phyloP scores from a whole-genome alignment of 1,140 invertebrate species.

The Leptoteleia sp. region DNA sequence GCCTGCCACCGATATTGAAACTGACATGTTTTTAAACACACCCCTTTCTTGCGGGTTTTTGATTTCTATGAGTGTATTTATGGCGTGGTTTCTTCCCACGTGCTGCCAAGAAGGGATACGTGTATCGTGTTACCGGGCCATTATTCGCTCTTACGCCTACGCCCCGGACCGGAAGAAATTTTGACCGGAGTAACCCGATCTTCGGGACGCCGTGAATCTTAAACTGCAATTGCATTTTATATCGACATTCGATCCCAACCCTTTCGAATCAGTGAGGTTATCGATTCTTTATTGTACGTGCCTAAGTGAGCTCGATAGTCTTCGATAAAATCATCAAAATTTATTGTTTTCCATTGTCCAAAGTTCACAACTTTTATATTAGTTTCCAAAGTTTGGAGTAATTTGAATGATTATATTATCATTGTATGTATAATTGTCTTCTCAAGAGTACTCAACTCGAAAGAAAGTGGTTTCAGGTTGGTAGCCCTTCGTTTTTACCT shows the following conservation, averaged over 20 bases:
- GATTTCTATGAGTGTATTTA: conserved; percentile 79
- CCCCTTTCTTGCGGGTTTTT: conserved; percentile 76
- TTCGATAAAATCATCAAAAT: too few relatives aligned
- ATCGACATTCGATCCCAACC: conserved; percentile 24
- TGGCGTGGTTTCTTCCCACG: conserved; percentile 77
- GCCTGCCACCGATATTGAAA: conserved; percentile 76
- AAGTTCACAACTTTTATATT: too few relatives aligned
- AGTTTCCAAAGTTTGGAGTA: too few relatives aligned
- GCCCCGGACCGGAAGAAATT: conserved; percentile 75
- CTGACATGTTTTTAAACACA: conserved; percentile 82
- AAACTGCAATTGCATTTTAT: conserved; percentile 54
- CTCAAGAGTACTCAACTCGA: too few relatives aligned
- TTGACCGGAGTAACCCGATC: conserved; percentile 77
- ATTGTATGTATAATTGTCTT: too few relatives aligned
- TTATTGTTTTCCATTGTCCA: too few relatives aligned
- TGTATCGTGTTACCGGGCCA: conserved; percentile 76
- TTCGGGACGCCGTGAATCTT: conserved; percentile 29
- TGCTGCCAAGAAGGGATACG: conserved; percentile 74
- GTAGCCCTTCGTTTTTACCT: too few relatives aligned
- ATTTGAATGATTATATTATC: too few relatives aligned
- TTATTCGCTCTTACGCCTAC: conserved; percentile 65
- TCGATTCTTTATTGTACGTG: neutral
- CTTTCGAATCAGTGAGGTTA: conserved; percentile 15
- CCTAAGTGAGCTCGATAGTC: too few relatives aligned
- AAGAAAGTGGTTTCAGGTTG: too few relatives aligned